A percentile compares a stretch with the other conserved stretches of the same genome.
These are phyloP conservation scores for Asarcornis scutulata DNA, from an alignment of 2,113 vertebrate genomes.

Conservation along the genomic window DNA sequence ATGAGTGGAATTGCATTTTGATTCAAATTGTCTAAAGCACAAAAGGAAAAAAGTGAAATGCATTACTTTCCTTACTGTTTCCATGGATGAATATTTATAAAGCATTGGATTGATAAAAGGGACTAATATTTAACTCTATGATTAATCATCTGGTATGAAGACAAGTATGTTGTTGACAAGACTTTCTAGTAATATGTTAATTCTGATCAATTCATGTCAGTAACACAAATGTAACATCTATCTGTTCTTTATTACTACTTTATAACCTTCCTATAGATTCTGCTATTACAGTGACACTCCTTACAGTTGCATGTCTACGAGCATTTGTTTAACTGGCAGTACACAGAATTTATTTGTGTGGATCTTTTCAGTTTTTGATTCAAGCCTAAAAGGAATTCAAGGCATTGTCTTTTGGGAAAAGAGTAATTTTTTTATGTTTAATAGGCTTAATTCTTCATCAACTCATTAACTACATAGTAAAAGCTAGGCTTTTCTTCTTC, in stretches of 20 bases:
- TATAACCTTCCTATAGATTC: not conserved
- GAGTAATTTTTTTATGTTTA: not conserved
- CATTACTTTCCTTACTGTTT: not conserved
- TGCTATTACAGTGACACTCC: too few relatives aligned
- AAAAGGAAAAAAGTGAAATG: not conserved
- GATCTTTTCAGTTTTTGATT: not conserved
- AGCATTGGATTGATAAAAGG: not conserved
- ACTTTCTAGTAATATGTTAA: not conserved
- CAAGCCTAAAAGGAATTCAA: not conserved
- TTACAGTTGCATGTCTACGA: not conserved
- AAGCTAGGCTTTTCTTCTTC: not conserved
- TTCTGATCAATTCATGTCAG: not conserved
- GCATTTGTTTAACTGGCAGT: not conserved
- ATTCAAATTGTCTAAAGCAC: not conserved
- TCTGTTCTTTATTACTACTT: not conserved
- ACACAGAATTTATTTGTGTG: not conserved
- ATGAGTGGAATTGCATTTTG: not conserved
- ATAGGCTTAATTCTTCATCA: not conserved
- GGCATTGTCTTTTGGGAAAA: not conserved
- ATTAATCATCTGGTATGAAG: not conserved
- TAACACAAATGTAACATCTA: not conserved
- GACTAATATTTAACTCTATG: not conserved
- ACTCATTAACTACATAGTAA: not conserved
- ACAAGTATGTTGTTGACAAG: not conserved
- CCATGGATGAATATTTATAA: not conserved